Evolutionary conservation across 2,797 vertebrate genomes (phyloP).

Genomic region (Sebastes oblongus): DNA sequence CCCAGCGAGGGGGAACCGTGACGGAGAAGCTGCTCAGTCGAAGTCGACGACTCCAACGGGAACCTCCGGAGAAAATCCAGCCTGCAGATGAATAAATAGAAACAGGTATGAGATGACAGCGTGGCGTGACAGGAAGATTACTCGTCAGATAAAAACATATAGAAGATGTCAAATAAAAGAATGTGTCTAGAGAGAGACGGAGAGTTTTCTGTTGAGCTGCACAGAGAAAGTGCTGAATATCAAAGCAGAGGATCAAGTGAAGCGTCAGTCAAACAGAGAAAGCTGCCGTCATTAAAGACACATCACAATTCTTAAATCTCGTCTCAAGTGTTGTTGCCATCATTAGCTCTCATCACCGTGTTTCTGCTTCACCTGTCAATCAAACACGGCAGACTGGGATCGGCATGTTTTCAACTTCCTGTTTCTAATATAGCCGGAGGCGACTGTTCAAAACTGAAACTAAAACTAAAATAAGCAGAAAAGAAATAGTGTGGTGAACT

Average conservation of each 20-base stretch:
- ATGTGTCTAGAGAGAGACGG: not conserved
- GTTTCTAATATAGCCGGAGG: too few species aligned
- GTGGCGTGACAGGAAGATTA: too few species aligned
- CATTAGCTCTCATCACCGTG: too few species aligned
- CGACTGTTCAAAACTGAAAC: too few species aligned
- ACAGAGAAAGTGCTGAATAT: not conserved
- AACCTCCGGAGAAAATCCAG: constrained; percentile 19
- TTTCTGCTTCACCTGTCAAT: not conserved
- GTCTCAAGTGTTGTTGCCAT: too few species aligned
- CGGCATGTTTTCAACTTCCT: too few species aligned
- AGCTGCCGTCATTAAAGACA: not conserved
- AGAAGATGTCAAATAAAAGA: not conserved
- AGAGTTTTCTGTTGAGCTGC: not conserved
- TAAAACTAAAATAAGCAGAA: too few species aligned
- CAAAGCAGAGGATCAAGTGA: not conserved
- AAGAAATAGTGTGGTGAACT: too few species aligned
- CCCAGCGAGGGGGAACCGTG: constrained; percentile 15
- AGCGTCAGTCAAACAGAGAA: not conserved
- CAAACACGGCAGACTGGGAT: not conserved
- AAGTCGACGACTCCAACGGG: not conserved
- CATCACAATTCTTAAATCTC: not conserved
- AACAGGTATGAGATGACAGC: not conserved
- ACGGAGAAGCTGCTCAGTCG: constrained; percentile 6
- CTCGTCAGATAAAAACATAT: too few species aligned
- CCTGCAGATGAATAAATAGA: constrained; percentile 10